Evolutionary conservation across 2,888 invertebrate species (phyloP).

Genomic region (Trachelus tabidus): DNA sequence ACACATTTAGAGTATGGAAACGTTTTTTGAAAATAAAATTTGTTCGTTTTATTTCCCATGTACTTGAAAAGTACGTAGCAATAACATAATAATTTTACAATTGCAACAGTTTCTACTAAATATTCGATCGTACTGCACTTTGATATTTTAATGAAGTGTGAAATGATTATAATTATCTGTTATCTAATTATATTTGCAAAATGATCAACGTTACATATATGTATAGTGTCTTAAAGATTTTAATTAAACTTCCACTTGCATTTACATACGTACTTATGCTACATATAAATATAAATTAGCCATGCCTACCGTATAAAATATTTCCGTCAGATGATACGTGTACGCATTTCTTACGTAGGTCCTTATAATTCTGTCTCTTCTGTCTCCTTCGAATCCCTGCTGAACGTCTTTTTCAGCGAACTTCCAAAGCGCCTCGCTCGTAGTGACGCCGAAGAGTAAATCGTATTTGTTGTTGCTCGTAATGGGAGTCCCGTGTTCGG

Average conservation of each 20-base stretch:
- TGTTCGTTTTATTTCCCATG: neutral
- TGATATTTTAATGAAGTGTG: neutral
- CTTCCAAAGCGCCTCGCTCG: conserved; percentile 91
- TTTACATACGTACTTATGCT: neutral
- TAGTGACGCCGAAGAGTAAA: conserved; percentile 90
- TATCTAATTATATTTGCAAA: neutral
- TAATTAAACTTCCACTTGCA: neutral
- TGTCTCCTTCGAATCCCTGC: conserved; percentile 88
- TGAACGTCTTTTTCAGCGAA: conserved; percentile 86
- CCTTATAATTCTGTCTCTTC: conserved; percentile 86
- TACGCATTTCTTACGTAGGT: conserved; percentile 95
- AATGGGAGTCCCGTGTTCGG: conserved; percentile 60
- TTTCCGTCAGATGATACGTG: conserved; percentile 95
- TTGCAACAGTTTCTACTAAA: neutral
- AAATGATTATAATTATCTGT: neutral
- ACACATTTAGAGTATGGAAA: neutral
- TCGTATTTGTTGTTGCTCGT: conserved; percentile 76
- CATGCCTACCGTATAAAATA: conserved; percentile 85
- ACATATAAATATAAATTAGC: neutral
- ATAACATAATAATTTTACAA: neutral
- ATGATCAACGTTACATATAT: neutral
- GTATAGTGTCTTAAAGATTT: neutral
- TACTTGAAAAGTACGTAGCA: neutral
- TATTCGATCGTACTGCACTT: neutral
- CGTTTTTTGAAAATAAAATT: neutral